Evolutionary conservation across 2,888 invertebrate genomes (phyloP), one percentile per base, ranked within the genome.

Genomic region (Phorcus lineatus): DNA sequence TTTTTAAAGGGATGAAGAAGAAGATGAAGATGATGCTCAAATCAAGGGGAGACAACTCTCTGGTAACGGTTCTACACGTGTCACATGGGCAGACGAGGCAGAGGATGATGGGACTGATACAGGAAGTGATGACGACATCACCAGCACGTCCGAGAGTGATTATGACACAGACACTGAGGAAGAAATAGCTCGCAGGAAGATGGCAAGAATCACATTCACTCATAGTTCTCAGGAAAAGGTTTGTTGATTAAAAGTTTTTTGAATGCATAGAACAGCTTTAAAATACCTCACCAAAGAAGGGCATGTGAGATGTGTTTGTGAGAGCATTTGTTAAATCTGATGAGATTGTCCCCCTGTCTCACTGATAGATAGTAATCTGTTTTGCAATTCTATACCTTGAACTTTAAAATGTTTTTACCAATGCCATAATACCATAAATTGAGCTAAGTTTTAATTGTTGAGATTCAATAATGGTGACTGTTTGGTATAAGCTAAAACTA

Each of bases 171-270:
- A 77, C 28, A 75, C 47, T 4, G 74, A 74, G 67, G 82, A 80
- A 11, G 62, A 55, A 16, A 47, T 31, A n/a, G 36, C 31, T 9
- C 17, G 24, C 28, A 54, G 11, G 22, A 40, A 54, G 22, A 66
- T 76, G 22, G 31, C 19, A 13, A 53, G 76, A 28, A 82, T 82
- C 9, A 80, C 74, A 24, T 82, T 82, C 76, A 78, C 80, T 22
- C 82, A 82, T 52, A 74, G 80, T 31, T 31, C 40, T 22, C 66
- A 52, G n/a, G 52, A 67, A 19, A 52, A 54, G 54, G 55, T 62
- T 57, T 11, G 28, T 31, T 47, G 7, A 47, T 47, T 4, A 47
- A 47, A 36, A 36, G 2, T 36, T 36, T 4, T 2, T 36, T 7
- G 36, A 36, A 36, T n/a, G n/a, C n/a, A n/a, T 36, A 6, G 7